Evolutionary conservation across 2,888 invertebrate genomes (phyloP).

Genomic region (Tenodera sinensis): DNA sequence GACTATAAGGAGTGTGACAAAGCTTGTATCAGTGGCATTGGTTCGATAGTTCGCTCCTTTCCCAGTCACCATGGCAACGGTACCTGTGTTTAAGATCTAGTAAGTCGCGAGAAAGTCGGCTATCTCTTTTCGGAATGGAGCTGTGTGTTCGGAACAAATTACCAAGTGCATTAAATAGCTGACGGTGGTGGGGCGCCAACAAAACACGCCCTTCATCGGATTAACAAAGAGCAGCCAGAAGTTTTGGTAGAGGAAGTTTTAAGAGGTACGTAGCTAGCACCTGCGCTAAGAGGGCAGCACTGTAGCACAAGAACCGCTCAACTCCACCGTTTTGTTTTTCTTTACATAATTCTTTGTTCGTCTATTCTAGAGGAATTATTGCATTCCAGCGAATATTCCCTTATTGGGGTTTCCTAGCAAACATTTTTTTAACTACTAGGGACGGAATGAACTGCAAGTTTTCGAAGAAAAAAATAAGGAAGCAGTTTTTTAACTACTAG

Average conservation of each 20-base stretch:
- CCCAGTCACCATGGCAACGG: background rate
- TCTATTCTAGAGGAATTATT: too few relatives aligned
- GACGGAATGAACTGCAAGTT: too few relatives aligned
- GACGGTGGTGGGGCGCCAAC: background rate
- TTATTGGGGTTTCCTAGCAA: too few relatives aligned
- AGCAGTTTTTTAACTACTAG: too few relatives aligned
- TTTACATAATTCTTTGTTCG: too few relatives aligned
- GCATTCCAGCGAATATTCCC: too few relatives aligned
- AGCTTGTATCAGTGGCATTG: too few relatives aligned
- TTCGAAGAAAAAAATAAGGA: too few relatives aligned
- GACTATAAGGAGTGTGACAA: background rate
- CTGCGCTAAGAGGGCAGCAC: background rate
- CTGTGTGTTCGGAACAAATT: background rate
- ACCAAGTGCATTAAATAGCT: background rate
- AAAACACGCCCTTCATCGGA: background rate
- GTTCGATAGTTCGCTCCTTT: background rate
- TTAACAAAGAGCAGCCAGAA: background rate
- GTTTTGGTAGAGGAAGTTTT: background rate
- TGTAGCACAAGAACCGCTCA: background rate
- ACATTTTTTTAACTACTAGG: too few relatives aligned
- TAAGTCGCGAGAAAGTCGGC: background rate
- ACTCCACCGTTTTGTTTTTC: background rate
- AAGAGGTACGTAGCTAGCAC: background rate
- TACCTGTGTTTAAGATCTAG: background rate
- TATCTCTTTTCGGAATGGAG: background rate